Conservation (phyloP, 2,888 invertebrate genomes). For the Coleophora deauratella region DNA sequence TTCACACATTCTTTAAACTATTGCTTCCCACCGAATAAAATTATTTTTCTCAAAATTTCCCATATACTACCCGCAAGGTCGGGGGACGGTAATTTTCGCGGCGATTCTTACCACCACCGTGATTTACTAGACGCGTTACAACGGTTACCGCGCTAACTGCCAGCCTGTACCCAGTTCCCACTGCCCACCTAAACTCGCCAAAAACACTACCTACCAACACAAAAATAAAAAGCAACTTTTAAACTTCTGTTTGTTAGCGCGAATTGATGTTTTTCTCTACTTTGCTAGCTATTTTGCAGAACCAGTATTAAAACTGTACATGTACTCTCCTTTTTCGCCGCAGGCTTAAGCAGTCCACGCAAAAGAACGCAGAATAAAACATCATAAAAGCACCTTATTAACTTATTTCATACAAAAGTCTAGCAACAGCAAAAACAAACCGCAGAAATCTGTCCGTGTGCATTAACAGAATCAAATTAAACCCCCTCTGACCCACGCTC, state of each 20-base stretch:
- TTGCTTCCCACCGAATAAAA: too few species aligned
- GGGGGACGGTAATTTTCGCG: constrained; percentile 29
- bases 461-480: constrained; percentile 30
- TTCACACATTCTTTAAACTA: too few species aligned
- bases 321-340: too few species aligned
- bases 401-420: too few species aligned
- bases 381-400: too few species aligned
- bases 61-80: constrained; percentile 18
- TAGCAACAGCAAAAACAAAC: constrained; percentile 1
- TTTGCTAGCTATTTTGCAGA: too few species aligned
- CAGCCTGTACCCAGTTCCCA: neutral
- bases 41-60: neutral
- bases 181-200: constrained; percentile 4
- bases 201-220: constrained; percentile 3
- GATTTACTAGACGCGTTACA: constrained; percentile 27
- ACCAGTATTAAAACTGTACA: too few species aligned
- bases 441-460: neutral
- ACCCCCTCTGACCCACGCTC: constrained; percentile 20
- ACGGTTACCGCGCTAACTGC: constrained; percentile 14
- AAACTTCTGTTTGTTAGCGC: neutral
- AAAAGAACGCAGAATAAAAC: too few species aligned
- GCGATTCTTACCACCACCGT: constrained; percentile 22
- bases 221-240: neutral
- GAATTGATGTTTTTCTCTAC: too few species aligned
- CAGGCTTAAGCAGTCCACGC: too few species aligned